Evolutionary conservation across 1,140 invertebrate species (phyloP), one percentile per base, ranked within the genome.

Genomic region (Brachionus sp.): DNA sequence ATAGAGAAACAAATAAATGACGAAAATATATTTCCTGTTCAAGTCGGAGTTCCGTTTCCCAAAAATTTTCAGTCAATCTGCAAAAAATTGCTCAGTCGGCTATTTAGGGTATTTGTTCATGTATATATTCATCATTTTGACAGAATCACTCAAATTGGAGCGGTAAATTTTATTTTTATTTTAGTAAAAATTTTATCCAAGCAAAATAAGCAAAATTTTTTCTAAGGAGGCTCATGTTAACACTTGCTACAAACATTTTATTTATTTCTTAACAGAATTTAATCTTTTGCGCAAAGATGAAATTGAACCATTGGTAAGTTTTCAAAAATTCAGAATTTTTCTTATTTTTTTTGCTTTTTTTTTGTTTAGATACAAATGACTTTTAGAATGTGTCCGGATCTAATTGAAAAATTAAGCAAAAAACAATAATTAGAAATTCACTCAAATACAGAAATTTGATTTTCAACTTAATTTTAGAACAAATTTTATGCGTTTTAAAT

Each of bases 101-200:
- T 97, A n/a, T 97, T 95, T 87, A 90, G 95, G 86, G 95, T 97
- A 1, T 97, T 97, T 90, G 95, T 97, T 1, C 95, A 97, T 89
- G 94, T 97, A n/a, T 97, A 97, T 87, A 96, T 97, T 84, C 95
- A 97, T 89, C 95, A 97, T 89, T 97, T 97, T 90, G 95, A 97
- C 88, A 91, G 94, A 86, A 92, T 97, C 84, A 92, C 95, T 37
- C 91, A 93, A 29, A 93, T 96, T 86, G 94, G 94, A 86, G 95
- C 95, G 44, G 94, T 95, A 91, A 93, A 88, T 88, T 80, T 78
- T 29, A 29, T 29, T 3, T 29, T 29, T 29, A 29, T 3, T 29
- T 29, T 3, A 29, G 3, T 3, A 29, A 29, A 29, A 29, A 2
- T 2, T 2, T 2, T 29, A 29, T 2, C 3, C 29, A 2, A 29